Evolutionary conservation across 2,888 invertebrate species (phyloP).

Genomic region (Chrysomela aeneicollis): DNA sequence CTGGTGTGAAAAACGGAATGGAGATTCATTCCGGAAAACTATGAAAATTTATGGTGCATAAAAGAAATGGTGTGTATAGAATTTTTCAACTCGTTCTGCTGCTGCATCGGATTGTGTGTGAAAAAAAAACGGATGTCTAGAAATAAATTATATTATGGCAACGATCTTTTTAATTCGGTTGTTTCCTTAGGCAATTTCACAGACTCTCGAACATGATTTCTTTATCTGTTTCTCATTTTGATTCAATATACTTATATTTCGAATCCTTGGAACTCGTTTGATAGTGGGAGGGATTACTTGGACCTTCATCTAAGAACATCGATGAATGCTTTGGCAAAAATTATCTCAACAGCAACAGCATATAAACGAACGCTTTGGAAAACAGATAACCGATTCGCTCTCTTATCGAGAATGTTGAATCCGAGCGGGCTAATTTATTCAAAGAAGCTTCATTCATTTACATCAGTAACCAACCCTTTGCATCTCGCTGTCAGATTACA

Average conservation of each 20-base stretch:
- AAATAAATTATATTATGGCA: too few relatives aligned
- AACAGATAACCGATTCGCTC: neutral
- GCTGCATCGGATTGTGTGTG: too few relatives aligned
- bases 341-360: too few relatives aligned
- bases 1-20: neutral
- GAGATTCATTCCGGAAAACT: neutral
- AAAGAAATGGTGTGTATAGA: neutral
- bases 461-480: slow-evolving; percentile 4
- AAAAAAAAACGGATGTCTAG: too few relatives aligned
- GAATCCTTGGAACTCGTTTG: neutral
- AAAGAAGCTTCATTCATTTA: slow-evolving; percentile 2
- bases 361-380: slow-evolving; percentile 1
- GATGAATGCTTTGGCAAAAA: neutral
- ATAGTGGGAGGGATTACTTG: neutral
- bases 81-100: neutral
- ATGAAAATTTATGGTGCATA: neutral
- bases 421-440: neutral
- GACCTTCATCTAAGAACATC: neutral
- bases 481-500: neutral
- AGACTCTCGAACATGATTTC: too few relatives aligned
- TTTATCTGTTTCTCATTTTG: too few relatives aligned
- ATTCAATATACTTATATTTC: neutral
- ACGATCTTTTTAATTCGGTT: too few relatives aligned
- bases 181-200: too few relatives aligned
- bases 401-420: neutral